A percentile compares a stretch with the other conserved stretches of the same genome.
These are phyloP conservation scores for Eleginops maclovinus DNA, from an alignment of 2,113 vertebrate species.

Conservation along the genomic window DNA sequence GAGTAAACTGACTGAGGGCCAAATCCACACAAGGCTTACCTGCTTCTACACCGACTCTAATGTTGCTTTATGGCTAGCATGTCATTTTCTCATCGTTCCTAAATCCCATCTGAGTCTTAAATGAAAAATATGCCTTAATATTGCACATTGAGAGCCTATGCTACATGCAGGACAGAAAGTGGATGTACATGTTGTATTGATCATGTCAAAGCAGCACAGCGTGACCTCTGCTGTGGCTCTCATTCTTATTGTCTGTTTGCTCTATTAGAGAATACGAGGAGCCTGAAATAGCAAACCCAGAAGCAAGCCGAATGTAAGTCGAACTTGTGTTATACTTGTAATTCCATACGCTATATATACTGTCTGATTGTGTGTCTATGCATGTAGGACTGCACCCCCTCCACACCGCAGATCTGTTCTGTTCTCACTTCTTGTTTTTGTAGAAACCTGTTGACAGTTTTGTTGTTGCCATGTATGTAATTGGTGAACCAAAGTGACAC, in stretches of 20 bases:
- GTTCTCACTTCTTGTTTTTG: slow-evolving; percentile 8
- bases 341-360: no score
- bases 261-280: slow-evolving; percentile 86
- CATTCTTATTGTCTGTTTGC: slow-evolving; percentile 32
- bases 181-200: neutral
- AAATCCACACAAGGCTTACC: neutral
- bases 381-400: neutral
- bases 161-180: neutral
- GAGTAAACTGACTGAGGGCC: neutral
- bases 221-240: slow-evolving; percentile 29
- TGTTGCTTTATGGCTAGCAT: neutral
- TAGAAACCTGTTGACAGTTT: neutral
- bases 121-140: neutral
- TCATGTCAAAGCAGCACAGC: slow-evolving; percentile 6
- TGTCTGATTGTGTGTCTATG: neutral
- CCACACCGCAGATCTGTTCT: neutral
- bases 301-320: slow-evolving; percentile 99
- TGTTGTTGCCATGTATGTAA: neutral
- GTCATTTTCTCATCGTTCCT: neutral
- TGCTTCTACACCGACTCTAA: neutral
- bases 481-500: neutral
- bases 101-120: neutral
- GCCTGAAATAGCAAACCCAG: slow-evolving; percentile 93
- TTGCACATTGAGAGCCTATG: neutral
- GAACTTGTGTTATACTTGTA: neutral